Evolutionary conservation across 2,888 invertebrate species (phyloP), one percentile per base, ranked within the genome.

Genomic region (Euzophera pinguis): DNA sequence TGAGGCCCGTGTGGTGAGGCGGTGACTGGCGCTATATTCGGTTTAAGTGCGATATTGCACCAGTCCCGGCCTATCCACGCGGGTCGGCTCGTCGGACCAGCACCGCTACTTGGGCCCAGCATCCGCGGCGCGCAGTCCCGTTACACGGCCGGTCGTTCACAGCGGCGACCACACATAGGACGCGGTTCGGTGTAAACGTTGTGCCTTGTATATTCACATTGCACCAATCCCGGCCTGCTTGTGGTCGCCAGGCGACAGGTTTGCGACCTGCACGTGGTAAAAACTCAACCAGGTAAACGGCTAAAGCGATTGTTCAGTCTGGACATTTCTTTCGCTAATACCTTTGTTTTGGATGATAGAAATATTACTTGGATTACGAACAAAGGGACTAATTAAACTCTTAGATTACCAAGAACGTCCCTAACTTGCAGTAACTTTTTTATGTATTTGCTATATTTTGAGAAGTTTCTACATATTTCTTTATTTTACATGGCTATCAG

Each of bases 201-300:
- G 89, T 88, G 81, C 69, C 72, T 78, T 73, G 52, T 57, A 54
- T 58, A 71, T 83, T 82, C 89, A 87, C 75, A 90, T 91, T 91
- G 91, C 91, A 91, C 91, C 90, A 83, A 89, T 89, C 90, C 91
- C 90, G 90, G 90, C 91, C 91, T 91, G 85, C 90, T 75, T 81
- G 86, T 84, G 84, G 84, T 73, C 82, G 79, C 81, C 71, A 76
- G 69, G 67, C 61, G 63, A 62, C 67, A 48, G 54, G 75, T 65
- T 68, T 67, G 63, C 32, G 32, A 32, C 32, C 10, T 32, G 9
- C 66, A 69, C 67, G 63, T 68, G 64, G 53, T 51, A 54, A 50
- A 60, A 55, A 56, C 27, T 17, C 12, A 29, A 50, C 53, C 58
- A 58, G 59, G 69, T 70, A 69, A 67, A 35, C 35, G 35, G 43